Evolutionary conservation across 2,888 invertebrate genomes (phyloP), one percentile per base, ranked within the genome.

Genomic region (Pristionchus fissidentatus): DNA sequence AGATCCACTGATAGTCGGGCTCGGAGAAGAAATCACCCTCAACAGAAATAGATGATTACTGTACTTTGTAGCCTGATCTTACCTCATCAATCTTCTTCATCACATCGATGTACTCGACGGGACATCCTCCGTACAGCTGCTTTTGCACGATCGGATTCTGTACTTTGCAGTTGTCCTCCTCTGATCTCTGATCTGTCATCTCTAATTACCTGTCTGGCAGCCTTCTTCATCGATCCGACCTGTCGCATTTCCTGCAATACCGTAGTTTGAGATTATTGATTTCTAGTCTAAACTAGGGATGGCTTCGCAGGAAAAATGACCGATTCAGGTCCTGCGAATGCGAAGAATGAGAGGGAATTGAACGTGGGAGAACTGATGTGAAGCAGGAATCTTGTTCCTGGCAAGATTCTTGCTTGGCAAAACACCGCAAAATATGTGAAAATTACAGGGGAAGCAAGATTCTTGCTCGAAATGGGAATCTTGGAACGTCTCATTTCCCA

Each of bases 1-100:
- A 90, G 84, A 90, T 89, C 62, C 86, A 78, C 32, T 80, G 80
- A 83, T 90, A 90, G 82, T 90, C 85, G 22, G 90, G 90, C 77
- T 90, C 90, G 60, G 88, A 89, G 78, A 90, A 90, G 86, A 90
- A 90, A 60, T 87, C 90, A 29, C 86, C 84, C 77, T 90, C 88
- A 83, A 90, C 89, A 13, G 85, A 38, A 60, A 41, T 35, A 49
- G 35, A 10, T 35, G 35, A 78, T 43, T 19, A 3, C n/a, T 41
- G 13, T 15, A 8, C 8, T 41, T 29, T 79, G 7, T 19, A n/a
- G 22, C 29, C 46, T 52, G 55, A 57, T 41, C 57, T 60, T 38
- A 86, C 79, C 52, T 66, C 84, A 73, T 81, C 81, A 22, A 84
- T 57, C 57, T 73, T 82, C 52, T 85, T 80, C 66, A 88, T 75